These are phyloP conservation scores for Shargacucullia verbasci DNA, from an alignment of 2,888 invertebrate genomes.

Conservation along the genomic window DNA sequence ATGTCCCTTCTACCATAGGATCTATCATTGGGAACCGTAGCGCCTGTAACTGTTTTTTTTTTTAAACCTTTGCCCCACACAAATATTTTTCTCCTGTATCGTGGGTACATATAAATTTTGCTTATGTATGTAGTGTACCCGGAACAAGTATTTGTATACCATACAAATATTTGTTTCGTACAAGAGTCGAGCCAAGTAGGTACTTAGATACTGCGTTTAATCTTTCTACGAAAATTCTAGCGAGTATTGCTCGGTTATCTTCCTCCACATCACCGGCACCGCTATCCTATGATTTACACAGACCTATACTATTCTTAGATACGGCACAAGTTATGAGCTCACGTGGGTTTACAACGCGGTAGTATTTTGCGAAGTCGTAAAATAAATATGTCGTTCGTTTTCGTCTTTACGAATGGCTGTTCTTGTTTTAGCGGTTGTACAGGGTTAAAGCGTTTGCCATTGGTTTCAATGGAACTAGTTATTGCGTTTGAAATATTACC, in stretches of 20 bases:
- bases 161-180: too few relatives aligned
- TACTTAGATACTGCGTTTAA: too few relatives aligned
- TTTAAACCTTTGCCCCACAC: too few relatives aligned
- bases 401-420: constrained; percentile 19
- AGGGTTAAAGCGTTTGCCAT: constrained; percentile 9
- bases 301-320: constrained; percentile 62
- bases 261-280: constrained; percentile 37
- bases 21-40: too few relatives aligned
- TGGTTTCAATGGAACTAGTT: constrained; percentile 26
- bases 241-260: constrained; percentile 19
- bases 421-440: constrained; percentile 25
- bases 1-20: too few relatives aligned
- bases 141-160: too few relatives aligned
- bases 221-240: constrained; percentile 35
- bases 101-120: too few relatives aligned
- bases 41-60: too few relatives aligned
- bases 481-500: constrained; percentile 13
- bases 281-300: constrained; percentile 61
- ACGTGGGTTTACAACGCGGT: constrained; percentile 21
- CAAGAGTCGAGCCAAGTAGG: too few relatives aligned
- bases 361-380: constrained; percentile 40
- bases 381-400: constrained; percentile 36
- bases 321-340: constrained; percentile 47
- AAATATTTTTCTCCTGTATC: too few relatives aligned
- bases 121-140: too few relatives aligned